phyloP scores from a whole-genome alignment of 2,888 invertebrate genomes.

The Hyles lineata region DNA sequence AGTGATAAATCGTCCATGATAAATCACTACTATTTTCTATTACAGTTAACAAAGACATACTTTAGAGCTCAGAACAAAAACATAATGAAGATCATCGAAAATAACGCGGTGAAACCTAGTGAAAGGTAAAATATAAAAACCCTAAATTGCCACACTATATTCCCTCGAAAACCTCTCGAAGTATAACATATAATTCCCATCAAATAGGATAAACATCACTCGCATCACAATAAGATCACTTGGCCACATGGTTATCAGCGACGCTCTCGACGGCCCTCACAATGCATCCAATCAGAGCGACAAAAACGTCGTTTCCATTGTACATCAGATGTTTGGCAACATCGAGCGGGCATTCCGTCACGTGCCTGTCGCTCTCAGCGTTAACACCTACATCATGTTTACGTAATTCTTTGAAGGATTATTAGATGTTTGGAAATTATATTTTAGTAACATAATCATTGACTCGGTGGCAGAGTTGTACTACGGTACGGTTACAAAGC shows the following conservation, averaged over 20 bases:
- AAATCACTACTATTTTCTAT: no score
- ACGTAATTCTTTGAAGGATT: background rate
- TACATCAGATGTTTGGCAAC: constrained; percentile 26
- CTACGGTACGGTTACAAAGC: no score
- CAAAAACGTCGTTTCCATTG: constrained; percentile 27
- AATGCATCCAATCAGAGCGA: constrained; percentile 59
- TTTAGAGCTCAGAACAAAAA: no score
- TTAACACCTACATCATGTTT: constrained; percentile 18
- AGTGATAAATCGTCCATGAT: no score
- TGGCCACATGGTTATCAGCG: constrained; percentile 42
- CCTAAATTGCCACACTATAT: no score
- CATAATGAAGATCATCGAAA: no score
- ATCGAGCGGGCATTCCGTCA: constrained; percentile 29
- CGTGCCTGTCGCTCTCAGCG: constrained; percentile 24
- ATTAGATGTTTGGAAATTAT: background rate
- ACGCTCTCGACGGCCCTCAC: constrained; percentile 52
- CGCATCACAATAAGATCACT: constrained; percentile 31
- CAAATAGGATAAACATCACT: background rate
- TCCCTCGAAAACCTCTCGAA: no score
- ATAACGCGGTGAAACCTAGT: no score
- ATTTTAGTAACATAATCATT: background rate
- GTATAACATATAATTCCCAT: background rate
- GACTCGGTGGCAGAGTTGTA: no score
- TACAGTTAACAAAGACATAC: no score
- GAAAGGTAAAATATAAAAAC: no score